phyloP scores from a whole-genome alignment of 2,888 invertebrate species.

The Metallyticus violacea region DNA sequence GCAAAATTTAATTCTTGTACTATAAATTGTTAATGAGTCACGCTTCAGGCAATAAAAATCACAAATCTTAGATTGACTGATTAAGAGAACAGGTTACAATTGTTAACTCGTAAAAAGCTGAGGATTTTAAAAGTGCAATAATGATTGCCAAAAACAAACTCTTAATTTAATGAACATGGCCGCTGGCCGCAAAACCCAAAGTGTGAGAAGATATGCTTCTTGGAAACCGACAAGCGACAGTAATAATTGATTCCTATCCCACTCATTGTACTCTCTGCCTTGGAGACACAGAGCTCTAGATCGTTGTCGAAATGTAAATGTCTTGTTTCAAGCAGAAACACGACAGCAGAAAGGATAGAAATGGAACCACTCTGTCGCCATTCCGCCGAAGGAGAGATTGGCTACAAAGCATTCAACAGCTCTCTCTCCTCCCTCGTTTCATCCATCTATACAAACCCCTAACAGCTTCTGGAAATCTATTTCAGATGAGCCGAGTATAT shows the following conservation, averaged over 20 bases:
- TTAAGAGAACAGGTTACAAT: too few relatives aligned
- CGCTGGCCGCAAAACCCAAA: neutral
- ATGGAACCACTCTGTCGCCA: neutral
- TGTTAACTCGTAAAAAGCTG: too few relatives aligned
- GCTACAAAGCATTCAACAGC: neutral
- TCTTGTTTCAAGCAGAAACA: neutral
- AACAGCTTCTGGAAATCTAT: slow-evolving; percentile 10
- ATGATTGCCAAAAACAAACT: neutral
- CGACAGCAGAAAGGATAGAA: neutral
- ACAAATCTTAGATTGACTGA: too few relatives aligned
- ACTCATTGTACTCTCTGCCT: neutral
- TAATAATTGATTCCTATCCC: neutral
- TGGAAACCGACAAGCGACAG: neutral
- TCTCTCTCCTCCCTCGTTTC: neutral
- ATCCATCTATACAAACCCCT: slow-evolving; percentile 1
- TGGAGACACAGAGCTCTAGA: neutral
- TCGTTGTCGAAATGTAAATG: neutral
- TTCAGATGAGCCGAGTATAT: neutral
- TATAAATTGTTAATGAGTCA: too few relatives aligned
- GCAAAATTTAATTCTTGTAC: too few relatives aligned
- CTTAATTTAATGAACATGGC: neutral
- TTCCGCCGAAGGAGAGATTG: neutral
- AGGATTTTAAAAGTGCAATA: too few relatives aligned
- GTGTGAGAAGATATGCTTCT: neutral
- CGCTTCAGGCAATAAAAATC: too few relatives aligned